Evolutionary conservation across 1,140 invertebrate species (phyloP), one percentile per base, ranked within the genome.

Genomic region (Mactra quadrangularis): DNA sequence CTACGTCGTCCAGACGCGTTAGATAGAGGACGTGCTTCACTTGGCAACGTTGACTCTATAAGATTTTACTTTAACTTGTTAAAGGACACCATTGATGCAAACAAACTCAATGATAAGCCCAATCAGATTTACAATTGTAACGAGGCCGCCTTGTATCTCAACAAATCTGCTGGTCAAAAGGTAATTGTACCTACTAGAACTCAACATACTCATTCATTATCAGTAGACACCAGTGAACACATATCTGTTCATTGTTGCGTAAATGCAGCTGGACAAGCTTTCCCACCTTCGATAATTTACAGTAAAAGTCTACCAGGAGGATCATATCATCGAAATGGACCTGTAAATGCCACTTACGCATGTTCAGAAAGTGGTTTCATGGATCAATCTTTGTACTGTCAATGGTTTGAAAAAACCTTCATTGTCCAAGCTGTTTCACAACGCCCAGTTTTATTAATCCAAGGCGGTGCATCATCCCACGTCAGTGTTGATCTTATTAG

Each of bases 281-380:
- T 47, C 35, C 64, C 64, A 68, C 64, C 64, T 15, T 41, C 41
- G 38, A 33, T 68, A 6, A 68, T 52, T 9, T 47, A 11, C 41
- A 68, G 35, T 1, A 47, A 68, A 7, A 68, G 6, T 29, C 19
- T 47, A 1, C 64, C 64, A 1, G 41, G 64, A 25, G 64, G 35
- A 11, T 9, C 64, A 47, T 68, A 68, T 47, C 41, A 68, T 47
- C 1, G 22, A 1, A 22, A 68, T 2, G 64, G 35, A 9, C 35
- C 64, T 3, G 64, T 72, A 0, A 84, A 84, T 72, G 66, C 74
- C 0, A 75, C 31, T 17, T 77, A 78, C 33, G 53, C 82, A 2
- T 70, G 50, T 29, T 70, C 82, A 25, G 82, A 84, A 15, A 78
- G 53, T 57, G 74, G 82, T 15, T 84, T 78, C 31, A 84, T 78